Evolutionary conservation across 2,113 vertebrate species (phyloP).

Genomic region (Oxyura jamaicensis): DNA sequence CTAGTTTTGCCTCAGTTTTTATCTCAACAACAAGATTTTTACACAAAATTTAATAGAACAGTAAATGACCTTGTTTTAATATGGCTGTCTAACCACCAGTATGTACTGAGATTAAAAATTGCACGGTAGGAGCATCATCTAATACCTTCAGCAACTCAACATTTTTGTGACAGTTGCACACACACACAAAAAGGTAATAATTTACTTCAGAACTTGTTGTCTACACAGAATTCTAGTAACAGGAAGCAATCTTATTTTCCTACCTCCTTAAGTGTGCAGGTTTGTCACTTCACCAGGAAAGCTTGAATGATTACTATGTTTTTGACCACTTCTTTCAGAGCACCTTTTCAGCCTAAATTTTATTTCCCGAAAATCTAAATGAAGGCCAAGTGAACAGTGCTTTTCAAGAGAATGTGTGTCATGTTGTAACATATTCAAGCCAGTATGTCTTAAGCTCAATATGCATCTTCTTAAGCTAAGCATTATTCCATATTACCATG

Average conservation of each 20-base stretch:
- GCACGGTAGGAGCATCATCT: background rate
- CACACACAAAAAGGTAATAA: background rate
- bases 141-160: background rate
- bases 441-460: background rate
- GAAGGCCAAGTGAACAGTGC: background rate
- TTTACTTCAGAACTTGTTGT: background rate
- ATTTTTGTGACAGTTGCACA: background rate
- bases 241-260: background rate
- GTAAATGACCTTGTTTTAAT: background rate
- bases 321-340: background rate
- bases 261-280: background rate
- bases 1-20: background rate
- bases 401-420: background rate
- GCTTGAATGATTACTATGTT: background rate
- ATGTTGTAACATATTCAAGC: background rate
- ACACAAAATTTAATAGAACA: background rate
- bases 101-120: background rate
- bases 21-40: background rate
- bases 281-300: background rate
- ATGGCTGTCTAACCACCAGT: background rate
- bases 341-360: background rate
- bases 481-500: background rate
- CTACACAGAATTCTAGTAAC: background rate
- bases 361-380: background rate
- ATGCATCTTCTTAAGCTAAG: background rate